phyloP scores from a whole-genome alignment of 2,113 vertebrate species.

The Coturnix japonica region DNA sequence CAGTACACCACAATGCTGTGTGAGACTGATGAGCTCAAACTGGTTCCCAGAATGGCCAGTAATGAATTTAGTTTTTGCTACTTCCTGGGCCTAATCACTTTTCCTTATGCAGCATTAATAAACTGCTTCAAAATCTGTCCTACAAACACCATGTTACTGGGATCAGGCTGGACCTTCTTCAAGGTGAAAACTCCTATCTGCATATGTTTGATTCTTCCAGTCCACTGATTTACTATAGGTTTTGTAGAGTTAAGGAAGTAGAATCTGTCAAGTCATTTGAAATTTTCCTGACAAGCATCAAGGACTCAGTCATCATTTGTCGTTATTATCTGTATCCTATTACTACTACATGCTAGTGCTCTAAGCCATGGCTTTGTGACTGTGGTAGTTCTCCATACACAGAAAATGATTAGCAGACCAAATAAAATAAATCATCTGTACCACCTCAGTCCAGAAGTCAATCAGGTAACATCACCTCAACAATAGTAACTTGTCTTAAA shows the following conservation, averaged over 20 bases:
- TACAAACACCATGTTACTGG: not conserved
- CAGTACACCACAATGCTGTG: not conserved
- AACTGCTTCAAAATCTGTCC: not conserved
- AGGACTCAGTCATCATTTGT: not conserved
- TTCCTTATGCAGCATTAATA: not conserved
- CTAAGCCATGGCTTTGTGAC: not conserved
- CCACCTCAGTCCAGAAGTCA: not conserved
- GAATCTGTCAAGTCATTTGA: not conserved
- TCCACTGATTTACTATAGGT: not conserved
- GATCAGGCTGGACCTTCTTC: not conserved
- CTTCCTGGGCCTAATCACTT: not conserved
- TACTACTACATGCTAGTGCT: not conserved
- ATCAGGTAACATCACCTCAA: not conserved
- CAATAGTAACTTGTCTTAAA: not conserved
- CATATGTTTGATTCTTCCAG: not conserved
- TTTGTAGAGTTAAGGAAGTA: not conserved
- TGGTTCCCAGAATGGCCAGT: not conserved
- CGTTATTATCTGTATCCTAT: not conserved
- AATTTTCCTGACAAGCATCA: not conserved
- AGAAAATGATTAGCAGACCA: not conserved
- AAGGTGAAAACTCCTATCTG: not conserved
- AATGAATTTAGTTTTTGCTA: not conserved
- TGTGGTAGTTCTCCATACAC: not conserved
- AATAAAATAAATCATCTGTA: not conserved
- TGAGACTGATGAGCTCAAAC: not conserved